Base-by-base conservation (phyloP, 2,797 vertebrate genomes). In the Pipistrellus kuhlii region DNA sequence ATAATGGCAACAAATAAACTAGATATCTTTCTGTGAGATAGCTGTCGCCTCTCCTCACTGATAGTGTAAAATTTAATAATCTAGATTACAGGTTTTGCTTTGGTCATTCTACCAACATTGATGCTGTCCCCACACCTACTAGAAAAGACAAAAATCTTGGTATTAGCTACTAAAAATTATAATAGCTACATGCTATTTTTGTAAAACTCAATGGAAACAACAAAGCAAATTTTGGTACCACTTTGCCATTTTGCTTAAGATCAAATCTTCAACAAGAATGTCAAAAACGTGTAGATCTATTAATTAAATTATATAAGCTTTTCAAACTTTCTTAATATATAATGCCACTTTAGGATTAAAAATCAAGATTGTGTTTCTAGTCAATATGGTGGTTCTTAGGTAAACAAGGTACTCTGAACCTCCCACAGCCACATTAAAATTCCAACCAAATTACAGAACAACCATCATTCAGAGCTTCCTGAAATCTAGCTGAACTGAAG, bases 1-100 rank as follows among this genome's bases (percentile, higher is more conserved):
- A 32, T 27, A 93, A 46, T 66, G 15, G 46, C 57, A 88, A 88
- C 51, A 89, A 85, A 92, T 53, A 91, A 94, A 96, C 91, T 96
- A 87, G 62, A 44, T 64, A 94, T 44, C 25, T 64, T 86, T 91
- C 27, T 96, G 69, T 91, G 18, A 94, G 51, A 95, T 17, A 81
- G 92, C 82, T 59, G 59, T 35, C 92, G 66, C 93, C 92, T 92
- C 27, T 87, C 44, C 41, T 68, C 17, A 81, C 21, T 90, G 83
- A 82, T 15, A 84, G 15, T 82, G 82, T 95, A 75, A 93, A 71
- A 89, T 46, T 89, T 41, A 77, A 85, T 41, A 94, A 71, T 12
- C 10, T 46, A 85, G 41, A 80, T 32, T 62, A 93, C 95, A 95
- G 55, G 72, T 93, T 32, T 92, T 91, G 11, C 64, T 89, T 86